A percentile compares a stretch with the other conserved stretches of the same genome.
Evolutionary conservation across 1,140 invertebrate genomes (phyloP).

Genomic region (Bactericera cockerelli): DNA sequence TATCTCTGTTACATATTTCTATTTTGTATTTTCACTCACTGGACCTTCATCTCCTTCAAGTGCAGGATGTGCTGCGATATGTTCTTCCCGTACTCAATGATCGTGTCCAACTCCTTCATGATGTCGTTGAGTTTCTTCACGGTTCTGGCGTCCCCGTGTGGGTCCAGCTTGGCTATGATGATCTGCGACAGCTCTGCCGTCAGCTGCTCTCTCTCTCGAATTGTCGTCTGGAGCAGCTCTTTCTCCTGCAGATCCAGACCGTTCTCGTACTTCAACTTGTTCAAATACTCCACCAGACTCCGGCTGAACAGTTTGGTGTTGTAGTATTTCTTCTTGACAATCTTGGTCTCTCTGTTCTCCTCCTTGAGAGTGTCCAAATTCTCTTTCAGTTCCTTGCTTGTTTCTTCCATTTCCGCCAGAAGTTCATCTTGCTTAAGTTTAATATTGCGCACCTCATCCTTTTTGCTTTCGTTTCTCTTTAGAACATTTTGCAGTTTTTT

Average conservation of each 20-base stretch:
- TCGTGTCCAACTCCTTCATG: not conserved
- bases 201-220: not conserved
- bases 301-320: not conserved
- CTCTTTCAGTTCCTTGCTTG: not conserved
- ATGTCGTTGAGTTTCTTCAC: not conserved
- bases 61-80: not conserved
- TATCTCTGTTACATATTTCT: too few relatives aligned
- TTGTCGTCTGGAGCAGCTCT: not conserved
- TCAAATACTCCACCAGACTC: not conserved
- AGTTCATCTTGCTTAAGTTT: not conserved
- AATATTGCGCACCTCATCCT: not conserved
- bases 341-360: not conserved
- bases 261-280: not conserved
- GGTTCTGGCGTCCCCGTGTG: not conserved
- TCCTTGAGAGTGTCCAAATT: not conserved
- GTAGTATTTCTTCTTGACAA: slow-evolving; percentile 7
- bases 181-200: not conserved
- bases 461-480: not conserved
- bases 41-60: not conserved
- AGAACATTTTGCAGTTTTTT: not conserved
- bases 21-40: too few relatives aligned
- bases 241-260: not conserved
- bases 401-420: not conserved
- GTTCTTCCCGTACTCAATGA: not conserved
- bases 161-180: not conserved